Evolutionary conservation across 2,888 invertebrate genomes (phyloP), one percentile per base, ranked within the genome.

Genomic region (Lycocerus yunnanus): DNA sequence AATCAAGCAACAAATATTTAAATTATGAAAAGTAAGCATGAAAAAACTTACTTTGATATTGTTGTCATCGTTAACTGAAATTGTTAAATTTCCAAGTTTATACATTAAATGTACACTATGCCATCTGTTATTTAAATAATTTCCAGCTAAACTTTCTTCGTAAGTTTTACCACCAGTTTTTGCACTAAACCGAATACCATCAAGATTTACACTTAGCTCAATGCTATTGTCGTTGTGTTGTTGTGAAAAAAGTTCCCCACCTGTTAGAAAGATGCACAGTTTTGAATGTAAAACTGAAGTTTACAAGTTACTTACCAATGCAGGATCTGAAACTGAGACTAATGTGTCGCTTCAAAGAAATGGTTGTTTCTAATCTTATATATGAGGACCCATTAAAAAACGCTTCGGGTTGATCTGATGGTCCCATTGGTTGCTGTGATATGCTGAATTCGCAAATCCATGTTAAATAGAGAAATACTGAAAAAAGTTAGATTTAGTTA

Each of bases 261-360:
- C 92, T 92, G 85, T 78, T 85, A 81, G 69, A 76, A 68, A 66
- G 71, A 18, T n/a, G 10, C 0, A 18, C 16, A 27, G 15, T 24
- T 58, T 15, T 15, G 20, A 13, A 68, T 58, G 70, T 63, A 10
- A 16, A 61, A n/a, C 6, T 13, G 6, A 18, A 73, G 2, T 58
- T n/a, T n/a, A n/a, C n/a, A 14, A 61, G 58, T 13, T n/a, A 66
- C 66, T 18, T 81, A 83, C 88, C 93, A 80, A 91, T 91, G 87
- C 95, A 96, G 6, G 94, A 94, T 81, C 94, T 90, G 87, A 94
- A 95, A 87, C 94, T 95, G 81, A 95, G 90, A 20, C 95, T 95
- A 77, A 93, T 94, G 83, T 94, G 94, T 84, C 93, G 91, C 86
- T 93, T 93, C 82, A 95, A 91, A 74, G 94, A 93, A 84, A 95